Evolutionary conservation across 2,888 invertebrate species (phyloP).

Genomic region (Agrochola circellaris): DNA sequence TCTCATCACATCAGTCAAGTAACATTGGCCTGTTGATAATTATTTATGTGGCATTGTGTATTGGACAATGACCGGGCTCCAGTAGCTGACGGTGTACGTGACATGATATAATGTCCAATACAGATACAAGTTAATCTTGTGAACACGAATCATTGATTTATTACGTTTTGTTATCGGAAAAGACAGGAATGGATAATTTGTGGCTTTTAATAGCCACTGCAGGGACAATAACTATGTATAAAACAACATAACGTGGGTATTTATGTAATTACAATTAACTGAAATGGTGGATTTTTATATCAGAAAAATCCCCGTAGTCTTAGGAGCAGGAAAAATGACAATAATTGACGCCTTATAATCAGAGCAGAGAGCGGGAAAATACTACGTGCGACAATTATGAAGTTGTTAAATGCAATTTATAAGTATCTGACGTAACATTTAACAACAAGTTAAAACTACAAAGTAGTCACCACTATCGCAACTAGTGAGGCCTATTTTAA

Average conservation of each 20-base stretch:
- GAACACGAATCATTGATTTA: conserved; percentile 55
- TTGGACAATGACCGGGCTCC: conserved; percentile 77
- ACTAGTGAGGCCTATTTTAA: background rate
- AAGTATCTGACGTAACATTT: conserved; percentile 20
- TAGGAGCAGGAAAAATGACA: conserved; percentile 34
- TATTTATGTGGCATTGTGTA: conserved; percentile 81
- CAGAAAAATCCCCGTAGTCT: conserved; percentile 12
- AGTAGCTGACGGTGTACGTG: conserved; percentile 69
- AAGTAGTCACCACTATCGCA: background rate
- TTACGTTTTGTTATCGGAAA: conserved; percentile 30
- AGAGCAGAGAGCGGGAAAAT: conserved; percentile 36
- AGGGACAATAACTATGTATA: background rate
- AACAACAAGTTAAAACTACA: background rate
- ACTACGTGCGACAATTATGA: conserved; percentile 8
- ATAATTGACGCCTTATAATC: conserved; percentile 13
- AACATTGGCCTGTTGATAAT: conserved; percentile 71
- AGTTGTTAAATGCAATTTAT: conserved; percentile 8
- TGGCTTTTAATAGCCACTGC: conserved; percentile 4
- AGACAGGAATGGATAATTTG: conserved; percentile 23
- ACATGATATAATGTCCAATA: conserved; percentile 62
- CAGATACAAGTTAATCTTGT: conserved; percentile 52
- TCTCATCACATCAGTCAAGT: conserved; percentile 52
- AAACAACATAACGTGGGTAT: background rate
- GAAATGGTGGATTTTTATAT: background rate
- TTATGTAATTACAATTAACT: background rate